phyloP scores from a whole-genome alignment of 2,888 invertebrate species.

The Cremastobaeus sp. region DNA sequence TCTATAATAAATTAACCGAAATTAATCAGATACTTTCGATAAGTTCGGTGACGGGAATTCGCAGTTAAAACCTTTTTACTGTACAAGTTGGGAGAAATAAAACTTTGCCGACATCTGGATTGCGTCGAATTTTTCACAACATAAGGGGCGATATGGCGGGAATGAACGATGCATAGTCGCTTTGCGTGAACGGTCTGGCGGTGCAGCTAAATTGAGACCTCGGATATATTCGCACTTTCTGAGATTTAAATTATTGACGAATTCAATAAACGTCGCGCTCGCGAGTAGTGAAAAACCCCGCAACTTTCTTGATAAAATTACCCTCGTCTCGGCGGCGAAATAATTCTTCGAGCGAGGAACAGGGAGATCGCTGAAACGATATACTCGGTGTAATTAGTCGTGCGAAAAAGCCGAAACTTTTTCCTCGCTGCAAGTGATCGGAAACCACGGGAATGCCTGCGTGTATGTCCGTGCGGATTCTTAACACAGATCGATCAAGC shows the following conservation, averaged over 20 bases:
- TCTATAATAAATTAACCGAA: conserved; percentile 42
- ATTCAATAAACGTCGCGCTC: no score
- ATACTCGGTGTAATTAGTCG: conserved; percentile 11
- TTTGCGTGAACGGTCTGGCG: no score
- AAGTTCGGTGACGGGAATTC: conserved; percentile 31
- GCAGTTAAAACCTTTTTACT: conserved; percentile 47
- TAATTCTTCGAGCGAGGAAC: conserved; percentile 8
- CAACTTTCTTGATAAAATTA: no score
- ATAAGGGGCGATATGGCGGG: conserved; percentile 34
- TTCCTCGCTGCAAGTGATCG: conserved; percentile 58
- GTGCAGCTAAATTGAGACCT: no score
- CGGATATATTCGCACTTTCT: no score
- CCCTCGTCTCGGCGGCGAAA: no score
- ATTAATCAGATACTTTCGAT: conserved; percentile 49
- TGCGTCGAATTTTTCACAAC: conserved; percentile 54
- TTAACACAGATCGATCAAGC: conserved; percentile 57
- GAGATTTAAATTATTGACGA: no score
- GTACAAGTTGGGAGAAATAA: conserved; percentile 51
- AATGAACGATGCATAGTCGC: conserved; percentile 51
- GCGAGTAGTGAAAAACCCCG: no score
- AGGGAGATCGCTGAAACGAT: conserved; percentile 8
- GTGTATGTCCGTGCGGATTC: conserved; percentile 19
- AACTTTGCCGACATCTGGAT: conserved; percentile 56
- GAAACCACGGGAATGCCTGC: conserved; percentile 68
- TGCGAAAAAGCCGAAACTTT: conserved; percentile 1